These are phyloP conservation scores for Eupristina koningsbergeri DNA, from an alignment of 1,140 invertebrate genomes.

Conservation along the genomic window DNA sequence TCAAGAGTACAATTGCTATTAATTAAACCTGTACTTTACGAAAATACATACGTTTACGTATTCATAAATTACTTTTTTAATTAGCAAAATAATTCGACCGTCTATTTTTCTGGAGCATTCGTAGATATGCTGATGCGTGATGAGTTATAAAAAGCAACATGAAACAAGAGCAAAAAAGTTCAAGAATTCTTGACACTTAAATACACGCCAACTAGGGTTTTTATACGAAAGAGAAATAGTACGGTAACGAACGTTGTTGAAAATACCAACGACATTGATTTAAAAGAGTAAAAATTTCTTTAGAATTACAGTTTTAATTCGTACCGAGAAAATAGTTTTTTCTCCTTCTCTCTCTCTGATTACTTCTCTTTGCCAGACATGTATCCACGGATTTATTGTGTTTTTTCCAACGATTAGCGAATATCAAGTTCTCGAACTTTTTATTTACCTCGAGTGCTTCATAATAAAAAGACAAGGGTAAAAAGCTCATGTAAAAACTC, in stretches of 20 bases:
- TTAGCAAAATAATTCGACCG: neutral
- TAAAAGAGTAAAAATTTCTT: constrained; percentile 5
- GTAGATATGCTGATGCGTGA: neutral
- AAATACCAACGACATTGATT: neutral
- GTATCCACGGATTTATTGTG: constrained; percentile 7
- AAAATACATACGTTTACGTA: neutral
- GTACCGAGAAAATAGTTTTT: constrained; percentile 8
- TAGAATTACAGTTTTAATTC: neutral
- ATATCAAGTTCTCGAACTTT: neutral
- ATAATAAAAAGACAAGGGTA: constrained; percentile 9
- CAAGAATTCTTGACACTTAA: neutral
- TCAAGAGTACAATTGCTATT: constrained; percentile 8
- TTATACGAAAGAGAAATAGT: neutral
- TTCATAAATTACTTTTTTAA: constrained; percentile 32
- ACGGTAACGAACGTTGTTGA: neutral
- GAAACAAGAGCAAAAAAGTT: neutral
- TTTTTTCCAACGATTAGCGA: constrained; percentile 13
- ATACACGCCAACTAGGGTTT: neutral
- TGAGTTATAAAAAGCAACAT: neutral
- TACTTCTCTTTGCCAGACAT: neutral
- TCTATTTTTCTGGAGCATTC: neutral
- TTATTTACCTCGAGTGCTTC: constrained; percentile 15
- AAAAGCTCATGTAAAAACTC: neutral
- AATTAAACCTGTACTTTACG: constrained; percentile 14
- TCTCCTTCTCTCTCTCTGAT: neutral